Percentiles rank a stretch among this genome's conserved stretches.
phyloP scores from a whole-genome alignment of 2,113 vertebrate species.

The Rhipidura dahli region DNA sequence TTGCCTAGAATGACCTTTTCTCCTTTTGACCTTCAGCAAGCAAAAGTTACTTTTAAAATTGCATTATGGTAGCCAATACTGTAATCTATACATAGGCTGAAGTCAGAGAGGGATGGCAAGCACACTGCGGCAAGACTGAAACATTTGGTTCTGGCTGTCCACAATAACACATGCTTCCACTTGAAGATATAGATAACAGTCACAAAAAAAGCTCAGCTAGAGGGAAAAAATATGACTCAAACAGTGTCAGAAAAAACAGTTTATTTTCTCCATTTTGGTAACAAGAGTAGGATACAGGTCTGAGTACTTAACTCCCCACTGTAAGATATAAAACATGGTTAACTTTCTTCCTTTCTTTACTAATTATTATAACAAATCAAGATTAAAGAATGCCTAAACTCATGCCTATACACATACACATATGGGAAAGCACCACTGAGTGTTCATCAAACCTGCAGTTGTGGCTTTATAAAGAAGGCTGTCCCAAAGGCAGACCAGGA shows the following conservation, averaged over 20 bases:
- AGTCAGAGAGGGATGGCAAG: background rate
- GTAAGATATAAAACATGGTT: background rate
- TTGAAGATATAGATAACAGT: conserved; percentile 2
- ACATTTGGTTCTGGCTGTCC: background rate
- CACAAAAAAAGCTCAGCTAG: background rate
- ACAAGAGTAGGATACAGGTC: background rate
- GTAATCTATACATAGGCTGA: conserved; percentile 12
- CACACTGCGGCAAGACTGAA: background rate
- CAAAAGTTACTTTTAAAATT: background rate
- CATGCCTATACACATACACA: background rate
- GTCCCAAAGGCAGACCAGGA: background rate
- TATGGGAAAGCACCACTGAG: background rate
- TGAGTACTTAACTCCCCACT: background rate
- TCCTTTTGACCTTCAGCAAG: conserved; percentile 20
- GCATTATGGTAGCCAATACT: background rate
- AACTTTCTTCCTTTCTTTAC: background rate
- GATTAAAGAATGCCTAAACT: background rate
- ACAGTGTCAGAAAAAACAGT: background rate
- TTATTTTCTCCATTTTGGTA: background rate
- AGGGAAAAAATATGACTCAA: background rate
- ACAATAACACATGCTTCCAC: background rate
- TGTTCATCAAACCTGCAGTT: background rate
- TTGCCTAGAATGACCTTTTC: background rate
- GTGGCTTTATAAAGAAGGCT: background rate
- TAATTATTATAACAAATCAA: background rate